Percentiles rank a stretch among this genome's conserved stretches.
These are phyloP conservation scores for Amphiprion percula DNA, from an alignment of 2,113 vertebrate genomes.

Conservation along the genomic window DNA sequence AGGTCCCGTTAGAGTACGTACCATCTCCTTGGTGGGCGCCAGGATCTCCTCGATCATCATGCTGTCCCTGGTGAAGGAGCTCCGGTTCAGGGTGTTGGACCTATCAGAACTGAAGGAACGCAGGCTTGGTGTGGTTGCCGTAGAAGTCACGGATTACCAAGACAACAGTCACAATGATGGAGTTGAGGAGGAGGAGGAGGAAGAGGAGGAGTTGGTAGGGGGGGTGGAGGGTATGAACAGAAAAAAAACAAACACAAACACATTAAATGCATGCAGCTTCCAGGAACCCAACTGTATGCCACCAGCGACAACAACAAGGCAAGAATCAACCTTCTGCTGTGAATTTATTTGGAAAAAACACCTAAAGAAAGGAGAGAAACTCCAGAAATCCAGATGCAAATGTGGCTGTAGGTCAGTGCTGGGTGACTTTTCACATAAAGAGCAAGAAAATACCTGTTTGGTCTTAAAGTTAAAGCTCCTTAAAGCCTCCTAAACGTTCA, in stretches of 20 bases:
- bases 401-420: neutral
- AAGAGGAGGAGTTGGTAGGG: slow-evolving; percentile 1
- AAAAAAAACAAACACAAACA: slow-evolving; percentile 79
- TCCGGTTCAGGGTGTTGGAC: slow-evolving; percentile 99
- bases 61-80: slow-evolving; percentile 96
- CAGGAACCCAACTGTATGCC: slow-evolving; percentile 85
- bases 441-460: neutral
- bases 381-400: slow-evolving; percentile 12
- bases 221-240: slow-evolving; percentile 83
- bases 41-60: slow-evolving; percentile 99
- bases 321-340: neutral
- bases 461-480: neutral
- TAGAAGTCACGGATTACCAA: slow-evolving; percentile 71
- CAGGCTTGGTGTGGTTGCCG: slow-evolving; percentile 89
- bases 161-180: slow-evolving; percentile 76
- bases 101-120: slow-evolving; percentile 99
- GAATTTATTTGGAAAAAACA: too few relatives aligned
- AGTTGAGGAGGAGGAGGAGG: slow-evolving; percentile 33
- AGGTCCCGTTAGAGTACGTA: slow-evolving; percentile 70
- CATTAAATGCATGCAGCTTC: slow-evolving; percentile 97
- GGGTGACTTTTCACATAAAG: neutral
- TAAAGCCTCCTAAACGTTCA: neutral
- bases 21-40: slow-evolving; percentile 93
- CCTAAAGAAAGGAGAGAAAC: neutral
- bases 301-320: slow-evolving; percentile 34